Evolutionary conservation across 2,113 vertebrate species (phyloP), one percentile per base, ranked within the genome.

Genomic region (Takifugu bimaculatus): DNA sequence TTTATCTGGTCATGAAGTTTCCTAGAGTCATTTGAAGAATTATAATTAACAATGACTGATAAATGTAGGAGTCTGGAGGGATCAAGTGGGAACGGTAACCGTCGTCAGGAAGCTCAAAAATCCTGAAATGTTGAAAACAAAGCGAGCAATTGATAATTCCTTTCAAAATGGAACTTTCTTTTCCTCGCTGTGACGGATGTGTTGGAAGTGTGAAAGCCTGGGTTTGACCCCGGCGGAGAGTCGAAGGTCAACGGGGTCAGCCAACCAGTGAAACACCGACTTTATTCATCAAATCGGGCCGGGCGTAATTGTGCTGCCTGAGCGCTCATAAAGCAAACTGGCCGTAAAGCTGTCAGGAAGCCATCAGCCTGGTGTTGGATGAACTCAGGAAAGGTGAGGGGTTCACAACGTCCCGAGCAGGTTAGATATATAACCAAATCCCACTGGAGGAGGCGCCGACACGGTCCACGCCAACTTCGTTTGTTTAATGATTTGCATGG

Each of bases 271-370:
- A 91, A 92, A 93, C 93, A 93, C 93, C 89, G 91, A 92, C 93
- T 94, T 93, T 93, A 94, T 94, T 95, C 94, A 93, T 96, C 95
- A 94, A 94, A 96, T 96, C 93, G 96, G 90, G 88, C 90, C 90
- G 87, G 77, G 89, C 90, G 87, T 94, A 93, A 95, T 93, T 93
- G 93, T 91, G 74, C 91, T 75, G 92, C 94, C 89, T 92, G 93
- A 93, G 89, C 88, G 91, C 91, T 91, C 90, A 90, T 92, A 92
- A 93, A 94, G 89, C 89, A 91, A 67, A 78, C 80, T 78, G 89
- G 90, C 93, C 85, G 90, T 94, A 94, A 97, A 95, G 87, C 93
- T 94, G 96, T 95, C 94, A 89, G 89, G 91, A 89, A 91, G 89
- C 92, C 93, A 93, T 94, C 93, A 91, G 82, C 88, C 85, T 81